A percentile compares a stretch with the other conserved stretches of the same genome.
phyloP scores from a whole-genome alignment of 2,797 vertebrate genomes.

The Takifugu ocellatus region DNA sequence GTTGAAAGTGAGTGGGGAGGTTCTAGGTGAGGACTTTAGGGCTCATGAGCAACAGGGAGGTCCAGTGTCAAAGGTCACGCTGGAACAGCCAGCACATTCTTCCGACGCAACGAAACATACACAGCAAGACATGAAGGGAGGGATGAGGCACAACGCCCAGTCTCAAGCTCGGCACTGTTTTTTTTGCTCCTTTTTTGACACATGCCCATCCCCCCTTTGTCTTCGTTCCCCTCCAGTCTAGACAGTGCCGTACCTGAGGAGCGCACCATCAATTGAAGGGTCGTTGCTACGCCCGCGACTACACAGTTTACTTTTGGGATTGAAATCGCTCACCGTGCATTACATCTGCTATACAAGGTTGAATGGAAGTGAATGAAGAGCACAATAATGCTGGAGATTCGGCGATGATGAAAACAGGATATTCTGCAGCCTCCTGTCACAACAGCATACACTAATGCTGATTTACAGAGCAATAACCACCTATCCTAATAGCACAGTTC shows the following conservation, averaged over 20 bases:
- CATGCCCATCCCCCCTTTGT: no score
- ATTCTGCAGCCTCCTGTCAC: conserved; percentile 41
- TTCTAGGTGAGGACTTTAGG: no score
- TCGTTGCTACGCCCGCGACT: conserved; percentile 29
- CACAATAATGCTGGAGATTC: conserved; percentile 38
- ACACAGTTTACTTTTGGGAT: conserved; percentile 33
- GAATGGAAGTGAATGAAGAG: conserved; percentile 34
- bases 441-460: conserved; percentile 48
- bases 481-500: conserved; percentile 51
- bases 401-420: conserved; percentile 38
- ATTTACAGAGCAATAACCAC: conserved; percentile 58
- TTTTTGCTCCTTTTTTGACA: not conserved
- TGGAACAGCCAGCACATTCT: no score
- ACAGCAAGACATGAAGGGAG: no score
- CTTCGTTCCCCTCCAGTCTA: no score
- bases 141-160: conserved; percentile 1
- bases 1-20: no score
- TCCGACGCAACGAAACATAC: no score
- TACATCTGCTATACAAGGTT: conserved; percentile 33
- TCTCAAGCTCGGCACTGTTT: not conserved
- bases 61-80: no score
- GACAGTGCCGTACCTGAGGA: conserved; percentile 12
- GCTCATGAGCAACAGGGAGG: no score
- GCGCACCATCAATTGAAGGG: conserved; percentile 27
- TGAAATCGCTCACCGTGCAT: conserved; percentile 38